A percentile compares a stretch with the other conserved stretches of the same genome.
Evolutionary conservation across 2,888 invertebrate species (phyloP).

Genomic region (Drepana falcataria): DNA sequence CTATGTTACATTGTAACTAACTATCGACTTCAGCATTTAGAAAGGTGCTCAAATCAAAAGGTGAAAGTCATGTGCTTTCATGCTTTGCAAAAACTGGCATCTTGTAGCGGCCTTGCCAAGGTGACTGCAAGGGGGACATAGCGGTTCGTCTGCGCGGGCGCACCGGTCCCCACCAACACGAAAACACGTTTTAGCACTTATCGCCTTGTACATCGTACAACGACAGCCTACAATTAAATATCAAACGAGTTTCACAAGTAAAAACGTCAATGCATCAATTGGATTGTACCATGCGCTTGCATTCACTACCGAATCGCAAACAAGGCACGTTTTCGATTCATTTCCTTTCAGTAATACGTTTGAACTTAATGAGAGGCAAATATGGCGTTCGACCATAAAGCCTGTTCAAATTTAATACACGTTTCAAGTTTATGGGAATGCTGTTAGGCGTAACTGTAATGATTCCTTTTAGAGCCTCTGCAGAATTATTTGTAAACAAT

Average conservation of each 20-base stretch:
- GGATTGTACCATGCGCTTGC: neutral
- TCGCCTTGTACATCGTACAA: constrained; percentile 35
- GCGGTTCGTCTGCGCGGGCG: constrained; percentile 55
- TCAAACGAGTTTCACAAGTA: constrained; percentile 13
- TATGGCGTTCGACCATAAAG: constrained; percentile 39
- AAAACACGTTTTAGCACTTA: constrained; percentile 32
- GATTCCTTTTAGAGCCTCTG: constrained; percentile 28
- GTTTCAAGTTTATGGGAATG: constrained; percentile 45
- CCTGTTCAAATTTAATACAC: constrained; percentile 56
- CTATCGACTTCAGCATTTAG: constrained; percentile 61
- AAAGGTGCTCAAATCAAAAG: constrained; percentile 64
- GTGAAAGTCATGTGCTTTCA: constrained; percentile 75
- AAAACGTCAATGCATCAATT: constrained; percentile 23
- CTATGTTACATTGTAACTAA: constrained; percentile 21
- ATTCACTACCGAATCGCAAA: constrained; percentile 27
- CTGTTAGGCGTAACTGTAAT: constrained; percentile 53
- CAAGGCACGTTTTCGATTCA: constrained; percentile 55
- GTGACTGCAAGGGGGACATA: constrained; percentile 75
- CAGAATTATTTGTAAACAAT: constrained; percentile 57
- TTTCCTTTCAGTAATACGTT: constrained; percentile 58
- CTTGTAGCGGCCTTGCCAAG: constrained; percentile 75
- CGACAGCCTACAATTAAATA: constrained; percentile 24
- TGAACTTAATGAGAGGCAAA: constrained; percentile 50
- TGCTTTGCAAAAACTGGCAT: constrained; percentile 74
- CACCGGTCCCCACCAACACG: constrained; percentile 41